Base-by-base conservation (phyloP, 2,797 vertebrate genomes). In the Microhierax caerulescens region DNA sequence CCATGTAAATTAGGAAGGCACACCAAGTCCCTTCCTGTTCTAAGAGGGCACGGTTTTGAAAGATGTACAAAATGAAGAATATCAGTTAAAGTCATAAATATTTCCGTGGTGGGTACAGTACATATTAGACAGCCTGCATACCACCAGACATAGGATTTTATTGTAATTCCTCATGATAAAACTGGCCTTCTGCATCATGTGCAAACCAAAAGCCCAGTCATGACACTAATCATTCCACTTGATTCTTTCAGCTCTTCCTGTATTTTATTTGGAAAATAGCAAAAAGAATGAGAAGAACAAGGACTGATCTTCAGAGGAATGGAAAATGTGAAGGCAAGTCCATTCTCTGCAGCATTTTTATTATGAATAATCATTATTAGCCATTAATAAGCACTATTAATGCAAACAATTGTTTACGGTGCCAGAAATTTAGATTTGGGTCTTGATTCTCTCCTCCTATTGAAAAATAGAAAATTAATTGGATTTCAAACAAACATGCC, bases 1-100 rank as follows among this genome's bases (percentile, higher is more conserved):
- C 79, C 39, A 27, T 82, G 65, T 91, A 93, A 95, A 95, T 97
- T 96, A 94, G 65, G n/a, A 95, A 97, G 84, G 94, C 50, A 39
- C 37, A 93, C 30, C 34, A 59, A 91, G 43, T 69, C 36, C 4
- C 32, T 91, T 92, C 51, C 37, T 53, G 23, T 92, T 96, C 75
- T 39, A 50, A 94, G 69, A 73, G 34, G 51, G 43, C 50, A 79
- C 21, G 73, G 43, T 92, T 96, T 94, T 91, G 69, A 95, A 96
- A 88, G 74, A 48, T n/a, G 65, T 96, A 97, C 43, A 92, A 88
- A 96, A 88, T 76, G 47, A 43, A 85, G 57, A 75, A 64, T 57
- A 87, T 68, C 51, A 65, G 43, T 92, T 80, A 80, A 86, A 93
- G 27, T 91, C 30, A 90, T 88, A 84, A 83, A 57, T 89, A 77